Base-by-base conservation (phyloP, 1,140 invertebrate genomes). In the Grapholita molesta region DNA sequence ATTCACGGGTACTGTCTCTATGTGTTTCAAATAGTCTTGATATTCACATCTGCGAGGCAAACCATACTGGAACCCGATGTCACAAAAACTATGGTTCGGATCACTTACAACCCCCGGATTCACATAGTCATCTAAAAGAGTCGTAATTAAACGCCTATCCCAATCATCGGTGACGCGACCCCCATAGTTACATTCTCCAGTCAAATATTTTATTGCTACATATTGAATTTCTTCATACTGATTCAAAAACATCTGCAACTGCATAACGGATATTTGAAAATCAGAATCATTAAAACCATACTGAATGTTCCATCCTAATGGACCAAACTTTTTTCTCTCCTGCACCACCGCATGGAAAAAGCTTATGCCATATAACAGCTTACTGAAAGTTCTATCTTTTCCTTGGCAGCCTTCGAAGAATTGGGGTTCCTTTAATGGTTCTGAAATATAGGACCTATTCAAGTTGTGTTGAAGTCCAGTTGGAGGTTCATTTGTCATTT, bases 281-380 rank as follows among this genome's bases (percentile, higher is more conserved):
- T 99, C 98, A 3, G 97, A 98, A 80, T 99, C 97, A 82, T 99
- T 98, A 80, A 99, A 99, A 55, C 97, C 97, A 82, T 99, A 99
- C 25, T 95, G 94, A 80, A 98, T 98, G 89, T 99, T 99, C 98
- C 98, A 98, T 8, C 98, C 98, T 66, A 99, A 92, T 0, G 98
- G 94, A 0, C 98, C 98, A 89, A 98, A 99, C 82, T 97, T 98
- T 69, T 96, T 94, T 73, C 98, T 93, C 90, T 99, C 98, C 92
- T 98, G 97, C 0, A 99, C 94, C 7, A 99, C 94, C 0, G 97
- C 97, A 86, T 99, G 98, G 85, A 99, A 99, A 88, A 99, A 99
- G 72, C 97, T 97, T 25, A 99, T 94, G 11, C 96, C 96, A 80
- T 97, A 99, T n/a, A 99, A 87, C 11, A 99, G 88, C 83, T 96